Evolutionary conservation across 1,140 invertebrate species (phyloP).

Genomic region (Caenorhabditis inopinata): DNA sequence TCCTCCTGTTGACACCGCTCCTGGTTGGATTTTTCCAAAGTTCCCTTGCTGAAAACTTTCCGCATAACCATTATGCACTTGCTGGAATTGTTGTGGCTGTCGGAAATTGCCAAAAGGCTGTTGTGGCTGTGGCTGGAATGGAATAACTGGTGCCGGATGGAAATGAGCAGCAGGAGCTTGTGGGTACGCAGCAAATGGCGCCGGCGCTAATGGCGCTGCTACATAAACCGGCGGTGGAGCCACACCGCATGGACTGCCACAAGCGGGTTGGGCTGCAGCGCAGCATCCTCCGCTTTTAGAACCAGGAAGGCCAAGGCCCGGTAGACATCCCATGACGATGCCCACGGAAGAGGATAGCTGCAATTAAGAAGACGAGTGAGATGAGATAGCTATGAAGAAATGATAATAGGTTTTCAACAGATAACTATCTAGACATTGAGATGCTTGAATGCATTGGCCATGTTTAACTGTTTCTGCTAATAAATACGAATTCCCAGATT

Average conservation of each 20-base stretch:
- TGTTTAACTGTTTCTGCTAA: no score
- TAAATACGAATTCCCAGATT: no score
- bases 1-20: neutral
- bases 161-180: neutral
- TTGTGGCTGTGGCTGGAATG: neutral
- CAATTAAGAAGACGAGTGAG: neutral
- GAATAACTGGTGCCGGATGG: neutral
- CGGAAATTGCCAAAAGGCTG: neutral
- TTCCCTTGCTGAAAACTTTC: neutral
- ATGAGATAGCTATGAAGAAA: neutral
- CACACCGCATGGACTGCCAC: slow-evolving; percentile 33
- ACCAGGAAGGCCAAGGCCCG: slow-evolving; percentile 14
- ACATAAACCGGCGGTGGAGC: slow-evolving; percentile 22
- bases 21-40: neutral
- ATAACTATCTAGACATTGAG: no score
- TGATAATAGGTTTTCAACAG: no score
- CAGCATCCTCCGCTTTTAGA: slow-evolving; percentile 37
- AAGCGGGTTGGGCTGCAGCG: neutral
- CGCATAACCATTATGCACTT: neutral
- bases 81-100: neutral
- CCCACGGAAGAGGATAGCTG: slow-evolving; percentile 6
- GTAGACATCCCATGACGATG: neutral
- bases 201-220: slow-evolving; percentile 1
- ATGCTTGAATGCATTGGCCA: no score
- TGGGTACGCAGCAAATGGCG: slow-evolving; percentile 6